Conservation (phyloP, 2,888 invertebrate genomes). For the Oligia fasciuncula region DNA sequence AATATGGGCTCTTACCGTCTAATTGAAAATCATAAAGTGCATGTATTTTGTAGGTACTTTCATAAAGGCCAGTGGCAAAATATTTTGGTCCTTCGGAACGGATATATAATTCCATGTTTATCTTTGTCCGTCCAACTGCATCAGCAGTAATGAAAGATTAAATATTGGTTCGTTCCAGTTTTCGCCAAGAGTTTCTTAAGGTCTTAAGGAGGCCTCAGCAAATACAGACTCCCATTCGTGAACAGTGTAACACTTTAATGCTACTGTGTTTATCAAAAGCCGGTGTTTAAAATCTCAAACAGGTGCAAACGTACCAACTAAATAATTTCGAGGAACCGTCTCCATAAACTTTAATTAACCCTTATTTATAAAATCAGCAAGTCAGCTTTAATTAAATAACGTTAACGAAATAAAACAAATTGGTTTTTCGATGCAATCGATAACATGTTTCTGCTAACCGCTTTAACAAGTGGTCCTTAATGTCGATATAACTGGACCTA, state of each 20-base stretch:
- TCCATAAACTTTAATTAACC: constrained; percentile 43
- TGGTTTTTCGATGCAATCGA: constrained; percentile 48
- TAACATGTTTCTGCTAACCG: constrained; percentile 49
- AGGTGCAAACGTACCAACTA: constrained; percentile 32
- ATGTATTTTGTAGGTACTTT: constrained; percentile 1
- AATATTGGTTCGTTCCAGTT: constrained; percentile 46
- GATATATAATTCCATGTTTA: constrained; percentile 32
- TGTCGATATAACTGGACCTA: constrained; percentile 51
- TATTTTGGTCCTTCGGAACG: constrained; percentile 25
- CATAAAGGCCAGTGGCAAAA: background rate
- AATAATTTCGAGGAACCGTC: constrained; percentile 37
- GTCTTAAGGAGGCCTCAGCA: constrained; percentile 8
- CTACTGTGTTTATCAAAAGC: constrained; percentile 34
- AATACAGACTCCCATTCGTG: constrained; percentile 17
- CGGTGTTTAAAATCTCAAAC: constrained; percentile 36
- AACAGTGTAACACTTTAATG: constrained; percentile 35
- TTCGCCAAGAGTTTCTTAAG: constrained; percentile 19
- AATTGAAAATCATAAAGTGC: constrained; percentile 7
- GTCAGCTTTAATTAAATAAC: constrained; percentile 51
- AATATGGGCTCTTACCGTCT: background rate
- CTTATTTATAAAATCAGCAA: constrained; percentile 48
- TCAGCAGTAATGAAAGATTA: constrained; percentile 35
- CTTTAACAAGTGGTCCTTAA: constrained; percentile 44
- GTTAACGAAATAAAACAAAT: constrained; percentile 57
- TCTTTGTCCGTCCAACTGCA: constrained; percentile 12